A percentile compares a stretch with the other conserved stretches of the same genome.
Conservation (phyloP, 2,113 vertebrate genomes). For the Arizona elegans region DNA sequence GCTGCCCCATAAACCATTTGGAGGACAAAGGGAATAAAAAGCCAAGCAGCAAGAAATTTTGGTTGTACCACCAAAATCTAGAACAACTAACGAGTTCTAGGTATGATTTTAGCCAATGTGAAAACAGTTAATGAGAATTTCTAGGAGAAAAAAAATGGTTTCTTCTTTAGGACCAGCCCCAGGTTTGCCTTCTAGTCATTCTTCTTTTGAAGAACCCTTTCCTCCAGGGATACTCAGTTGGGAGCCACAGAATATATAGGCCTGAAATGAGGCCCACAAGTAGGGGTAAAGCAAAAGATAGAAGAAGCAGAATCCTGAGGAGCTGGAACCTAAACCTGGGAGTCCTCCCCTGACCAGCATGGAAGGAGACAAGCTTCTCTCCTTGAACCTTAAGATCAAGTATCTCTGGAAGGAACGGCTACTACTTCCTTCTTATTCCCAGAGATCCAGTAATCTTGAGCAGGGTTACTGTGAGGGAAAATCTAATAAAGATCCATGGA, state of each 20-base stretch:
- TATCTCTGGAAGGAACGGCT: not conserved
- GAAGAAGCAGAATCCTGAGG: not conserved
- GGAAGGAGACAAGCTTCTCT: not conserved
- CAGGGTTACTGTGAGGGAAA: not conserved
- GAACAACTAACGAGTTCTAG: not conserved
- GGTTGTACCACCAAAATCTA: not conserved
- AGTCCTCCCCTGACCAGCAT: not conserved
- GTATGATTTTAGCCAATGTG: not conserved
- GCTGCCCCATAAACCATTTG: not conserved
- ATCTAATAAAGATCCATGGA: not conserved
- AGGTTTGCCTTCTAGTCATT: not conserved
- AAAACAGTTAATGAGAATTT: not conserved
- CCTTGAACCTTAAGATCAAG: not conserved
- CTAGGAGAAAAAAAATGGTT: not conserved
- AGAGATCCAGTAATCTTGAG: not conserved
- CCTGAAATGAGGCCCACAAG: not conserved
- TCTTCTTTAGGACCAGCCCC: not conserved
- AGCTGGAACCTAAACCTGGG: not conserved
- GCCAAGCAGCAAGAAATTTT: not conserved
- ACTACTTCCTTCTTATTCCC: not conserved
- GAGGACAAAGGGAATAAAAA: not conserved
- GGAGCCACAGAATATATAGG: not conserved
- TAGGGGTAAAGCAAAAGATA: not conserved
- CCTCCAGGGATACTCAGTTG: not conserved
- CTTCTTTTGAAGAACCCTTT: not conserved